A percentile compares a stretch with the other conserved stretches of the same genome.
Evolutionary conservation across 2,797 vertebrate genomes (phyloP).

Genomic region (Molossus molossus): DNA sequence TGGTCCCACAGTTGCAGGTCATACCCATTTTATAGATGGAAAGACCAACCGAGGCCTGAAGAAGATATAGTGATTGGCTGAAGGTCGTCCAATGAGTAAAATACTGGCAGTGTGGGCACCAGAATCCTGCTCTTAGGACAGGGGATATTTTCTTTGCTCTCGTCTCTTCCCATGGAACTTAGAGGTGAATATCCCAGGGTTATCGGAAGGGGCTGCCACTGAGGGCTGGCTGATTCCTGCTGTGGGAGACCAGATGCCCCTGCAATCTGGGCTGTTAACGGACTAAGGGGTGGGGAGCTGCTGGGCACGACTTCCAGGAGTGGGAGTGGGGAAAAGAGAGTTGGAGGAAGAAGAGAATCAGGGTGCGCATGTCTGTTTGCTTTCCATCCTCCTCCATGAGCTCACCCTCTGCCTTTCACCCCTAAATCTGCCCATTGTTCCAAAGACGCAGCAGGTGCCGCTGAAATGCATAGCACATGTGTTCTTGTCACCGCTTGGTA

Average conservation of each 20-base stretch:
- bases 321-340: too few species aligned
- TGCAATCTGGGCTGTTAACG: background rate
- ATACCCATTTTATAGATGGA: background rate
- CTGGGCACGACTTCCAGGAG: background rate
- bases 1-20: too few species aligned
- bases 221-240: background rate
- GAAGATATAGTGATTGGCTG: background rate
- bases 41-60: fast-evolving
- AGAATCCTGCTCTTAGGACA: background rate
- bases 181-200: background rate
- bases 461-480: fast-evolving
- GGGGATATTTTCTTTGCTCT: background rate
- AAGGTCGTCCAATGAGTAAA: background rate
- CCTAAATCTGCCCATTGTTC: background rate
- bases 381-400: background rate
- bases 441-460: background rate
- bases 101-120: too few species aligned
- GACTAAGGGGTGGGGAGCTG: fast-evolving
- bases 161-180: background rate
- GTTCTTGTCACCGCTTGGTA: background rate
- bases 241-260: background rate
- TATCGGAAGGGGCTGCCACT: background rate
- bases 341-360: background rate
- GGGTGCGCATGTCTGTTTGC: background rate
- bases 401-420: background rate